Evolutionary conservation across 2,113 vertebrate genomes (phyloP).

Genomic region (Lepisosteus osseus): DNA sequence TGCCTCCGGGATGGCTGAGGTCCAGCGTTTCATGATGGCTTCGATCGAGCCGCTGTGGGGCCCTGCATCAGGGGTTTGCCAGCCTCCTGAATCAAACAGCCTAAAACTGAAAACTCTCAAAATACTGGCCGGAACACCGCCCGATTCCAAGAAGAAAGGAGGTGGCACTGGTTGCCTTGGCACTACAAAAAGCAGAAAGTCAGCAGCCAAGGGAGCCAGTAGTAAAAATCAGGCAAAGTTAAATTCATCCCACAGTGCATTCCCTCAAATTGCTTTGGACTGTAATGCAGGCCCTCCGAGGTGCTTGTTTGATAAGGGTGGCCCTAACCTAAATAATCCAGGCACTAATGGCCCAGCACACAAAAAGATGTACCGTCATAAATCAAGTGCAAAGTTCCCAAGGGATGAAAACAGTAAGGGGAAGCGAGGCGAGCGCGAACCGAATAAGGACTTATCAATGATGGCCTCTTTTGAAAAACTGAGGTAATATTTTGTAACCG

Average conservation of each 20-base stretch:
- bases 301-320: constrained; percentile 86
- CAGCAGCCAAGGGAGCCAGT: constrained; percentile 73
- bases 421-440: constrained; percentile 85
- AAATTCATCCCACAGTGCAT: constrained; percentile 70
- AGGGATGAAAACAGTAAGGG: constrained; percentile 95
- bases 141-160: constrained; percentile 90
- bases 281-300: constrained; percentile 43
- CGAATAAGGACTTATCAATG: constrained; percentile 90
- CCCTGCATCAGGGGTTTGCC: constrained; percentile 81
- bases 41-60: constrained; percentile 96
- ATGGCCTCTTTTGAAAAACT: constrained; percentile 98
- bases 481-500: constrained; percentile 97
- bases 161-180: constrained; percentile 59
- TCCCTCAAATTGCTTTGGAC: constrained; percentile 75
- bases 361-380: constrained; percentile 99
- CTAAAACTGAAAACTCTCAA: constrained; percentile 98
- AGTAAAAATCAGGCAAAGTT: constrained; percentile 85
- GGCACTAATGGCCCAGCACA: constrained; percentile 88
- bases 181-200: constrained; percentile 79
- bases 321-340: constrained; percentile 88
- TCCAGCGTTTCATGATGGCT: constrained; percentile 98
- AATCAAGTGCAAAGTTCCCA: constrained; percentile 94
- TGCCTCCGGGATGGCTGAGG: constrained; percentile 98
- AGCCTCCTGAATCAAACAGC: constrained; percentile 89
- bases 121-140: constrained; percentile 91